Evolutionary conservation across 1,140 invertebrate species (phyloP).

Genomic region (Anastrepha obliqua): DNA sequence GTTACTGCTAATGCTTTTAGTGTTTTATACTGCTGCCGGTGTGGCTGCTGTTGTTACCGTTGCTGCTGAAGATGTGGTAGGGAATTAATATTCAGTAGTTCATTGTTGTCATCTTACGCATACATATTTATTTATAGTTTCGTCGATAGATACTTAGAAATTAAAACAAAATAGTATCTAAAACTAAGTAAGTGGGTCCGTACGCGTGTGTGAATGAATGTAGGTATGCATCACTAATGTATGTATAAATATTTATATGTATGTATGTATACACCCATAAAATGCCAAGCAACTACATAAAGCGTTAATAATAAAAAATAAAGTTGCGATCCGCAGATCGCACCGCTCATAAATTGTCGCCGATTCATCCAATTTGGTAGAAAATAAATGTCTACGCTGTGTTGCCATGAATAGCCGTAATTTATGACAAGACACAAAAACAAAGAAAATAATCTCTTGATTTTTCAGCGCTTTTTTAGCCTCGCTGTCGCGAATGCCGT

Average conservation of each 20-base stretch:
- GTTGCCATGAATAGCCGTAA: constrained; percentile 45
- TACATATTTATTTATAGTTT: constrained; percentile 43
- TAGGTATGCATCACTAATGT: background rate
- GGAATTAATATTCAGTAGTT: constrained; percentile 49
- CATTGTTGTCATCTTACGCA: constrained; percentile 46
- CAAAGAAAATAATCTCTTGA: constrained; percentile 47
- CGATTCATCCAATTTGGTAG: constrained; percentile 49
- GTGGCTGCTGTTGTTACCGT: constrained; percentile 38
- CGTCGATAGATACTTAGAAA: background rate
- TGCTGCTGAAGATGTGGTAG: constrained; percentile 8
- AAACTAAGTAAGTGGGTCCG: background rate
- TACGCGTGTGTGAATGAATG: background rate
- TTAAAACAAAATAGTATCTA: background rate
- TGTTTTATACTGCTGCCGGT: constrained; percentile 23
- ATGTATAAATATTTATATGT: background rate
- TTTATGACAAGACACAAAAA: constrained; percentile 46
- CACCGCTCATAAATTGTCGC: constrained; percentile 42
- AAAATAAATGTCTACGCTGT: constrained; percentile 48
- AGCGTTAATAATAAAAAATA: constrained; percentile 39
- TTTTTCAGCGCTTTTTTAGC: constrained; percentile 41
- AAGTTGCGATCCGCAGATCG: constrained; percentile 8
- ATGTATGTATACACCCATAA: background rate
- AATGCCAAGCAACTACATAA: background rate
- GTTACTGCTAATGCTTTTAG: constrained; percentile 50
- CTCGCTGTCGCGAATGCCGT: background rate